Conservation (phyloP, 2,113 vertebrate species). For the Aegotheles bennettii region DNA sequence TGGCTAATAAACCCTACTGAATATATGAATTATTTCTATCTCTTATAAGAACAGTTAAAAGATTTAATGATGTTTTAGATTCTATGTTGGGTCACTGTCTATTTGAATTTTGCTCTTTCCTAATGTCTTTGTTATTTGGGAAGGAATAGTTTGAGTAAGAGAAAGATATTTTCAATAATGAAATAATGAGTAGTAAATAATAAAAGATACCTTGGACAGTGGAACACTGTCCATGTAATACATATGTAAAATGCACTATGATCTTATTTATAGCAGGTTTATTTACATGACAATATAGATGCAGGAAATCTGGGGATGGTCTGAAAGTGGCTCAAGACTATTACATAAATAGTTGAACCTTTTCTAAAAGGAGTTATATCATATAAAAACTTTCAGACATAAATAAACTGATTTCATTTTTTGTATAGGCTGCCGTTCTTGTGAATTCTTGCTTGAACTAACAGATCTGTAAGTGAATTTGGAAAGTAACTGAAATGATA, state of each 20-base stretch:
- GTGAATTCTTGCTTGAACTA: neutral
- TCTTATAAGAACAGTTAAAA: neutral
- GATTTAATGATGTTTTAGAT: neutral
- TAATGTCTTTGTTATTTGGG: neutral
- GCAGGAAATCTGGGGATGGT: neutral
- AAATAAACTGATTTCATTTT: neutral
- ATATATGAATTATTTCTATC: neutral
- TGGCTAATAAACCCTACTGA: neutral
- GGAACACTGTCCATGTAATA: neutral
- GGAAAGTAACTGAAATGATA: neutral
- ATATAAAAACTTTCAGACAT: neutral
- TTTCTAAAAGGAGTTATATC: neutral
- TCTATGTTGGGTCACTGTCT: neutral
- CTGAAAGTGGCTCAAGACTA: neutral
- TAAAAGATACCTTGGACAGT: neutral
- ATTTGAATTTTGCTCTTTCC: neutral
- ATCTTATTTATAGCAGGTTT: neutral
- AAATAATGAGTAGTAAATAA: neutral
- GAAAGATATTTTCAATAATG: neutral
- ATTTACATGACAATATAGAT: neutral
- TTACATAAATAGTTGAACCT: neutral
- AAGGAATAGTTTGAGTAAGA: neutral
- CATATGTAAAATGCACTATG: neutral
- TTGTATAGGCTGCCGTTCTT: neutral
- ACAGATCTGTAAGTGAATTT: neutral